phyloP scores from a whole-genome alignment of 1,140 invertebrate genomes.

The Eueides isabella region DNA sequence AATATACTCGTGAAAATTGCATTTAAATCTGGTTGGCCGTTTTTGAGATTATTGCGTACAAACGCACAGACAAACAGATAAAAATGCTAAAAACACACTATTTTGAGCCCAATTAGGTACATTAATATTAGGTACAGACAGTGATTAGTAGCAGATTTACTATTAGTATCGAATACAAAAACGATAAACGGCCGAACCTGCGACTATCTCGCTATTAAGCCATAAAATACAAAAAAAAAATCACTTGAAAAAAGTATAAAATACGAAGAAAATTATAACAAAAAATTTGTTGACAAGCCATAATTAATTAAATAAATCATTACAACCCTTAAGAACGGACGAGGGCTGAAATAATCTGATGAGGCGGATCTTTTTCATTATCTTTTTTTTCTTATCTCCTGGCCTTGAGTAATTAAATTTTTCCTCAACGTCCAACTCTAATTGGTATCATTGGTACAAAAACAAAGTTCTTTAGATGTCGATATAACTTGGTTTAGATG shows the following conservation, averaged over 20 bases:
- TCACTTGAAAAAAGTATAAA: not conserved
- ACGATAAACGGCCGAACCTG: no score
- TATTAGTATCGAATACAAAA: no score
- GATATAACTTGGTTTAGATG: not conserved
- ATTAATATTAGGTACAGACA: no score
- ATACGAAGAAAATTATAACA: conserved; percentile 1
- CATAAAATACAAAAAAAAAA: not conserved
- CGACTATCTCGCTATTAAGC: no score
- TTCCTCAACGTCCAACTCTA: conserved; percentile 17
- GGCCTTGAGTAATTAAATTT: conserved; percentile 24
- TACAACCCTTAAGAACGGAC: conserved; percentile 15
- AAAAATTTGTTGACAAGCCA: conserved; percentile 7
- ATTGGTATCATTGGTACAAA: conserved; percentile 12
- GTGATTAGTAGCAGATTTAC: no score
- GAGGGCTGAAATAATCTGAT: conserved; percentile 15
- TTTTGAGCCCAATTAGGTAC: no score
- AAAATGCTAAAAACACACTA: no score
- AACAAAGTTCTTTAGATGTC: not conserved
- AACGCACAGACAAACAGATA: no score
- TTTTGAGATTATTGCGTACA: no score
- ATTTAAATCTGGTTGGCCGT: no score
- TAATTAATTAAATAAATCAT: conserved; percentile 32
- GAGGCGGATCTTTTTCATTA: conserved; percentile 25
- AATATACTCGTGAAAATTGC: no score
- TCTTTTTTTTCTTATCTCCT: conserved; percentile 24